Conservation (phyloP, 2,888 invertebrate species). For the Catocala fraxini region DNA sequence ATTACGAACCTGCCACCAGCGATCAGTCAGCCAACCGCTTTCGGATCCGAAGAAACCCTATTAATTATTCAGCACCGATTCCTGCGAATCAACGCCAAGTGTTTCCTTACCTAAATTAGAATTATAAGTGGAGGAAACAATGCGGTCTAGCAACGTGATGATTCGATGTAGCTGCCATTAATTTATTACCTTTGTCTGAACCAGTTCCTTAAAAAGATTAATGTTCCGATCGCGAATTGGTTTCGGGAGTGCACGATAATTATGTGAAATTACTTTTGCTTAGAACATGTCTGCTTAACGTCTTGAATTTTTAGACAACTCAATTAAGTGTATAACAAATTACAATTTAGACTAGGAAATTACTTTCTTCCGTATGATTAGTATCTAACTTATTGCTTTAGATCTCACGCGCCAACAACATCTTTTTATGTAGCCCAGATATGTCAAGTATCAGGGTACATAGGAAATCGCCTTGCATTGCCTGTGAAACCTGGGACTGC, state of each 20-base stretch:
- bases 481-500: too few species aligned
- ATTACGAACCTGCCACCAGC: conserved; percentile 33
- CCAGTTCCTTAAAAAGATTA: conserved; percentile 48
- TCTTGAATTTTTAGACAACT: conserved; percentile 1
- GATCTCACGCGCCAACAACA: too few species aligned
- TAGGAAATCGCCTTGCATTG: too few species aligned
- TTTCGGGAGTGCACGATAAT: conserved; percentile 32
- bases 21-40: conserved; percentile 30
- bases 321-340: conserved; percentile 3
- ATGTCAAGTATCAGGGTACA: too few species aligned
- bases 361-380: too few species aligned
- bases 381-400: too few species aligned
- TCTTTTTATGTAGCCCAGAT: too few species aligned
- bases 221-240: conserved; percentile 45
- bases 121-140: conserved; percentile 73
- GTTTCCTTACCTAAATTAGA: conserved; percentile 54
- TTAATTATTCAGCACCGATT: conserved; percentile 79
- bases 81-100: conserved; percentile 61
- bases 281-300: neutral
- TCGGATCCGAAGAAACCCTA: conserved; percentile 43
- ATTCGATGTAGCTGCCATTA: conserved; percentile 53
- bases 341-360: neutral
- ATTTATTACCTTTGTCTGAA: conserved; percentile 45
- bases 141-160: conserved; percentile 65
- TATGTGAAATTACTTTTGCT: conserved; percentile 14